Percentiles rank a stretch among this genome's conserved stretches.
Conservation (phyloP, 2,797 vertebrate genomes). For the Rhinella marina region DNA sequence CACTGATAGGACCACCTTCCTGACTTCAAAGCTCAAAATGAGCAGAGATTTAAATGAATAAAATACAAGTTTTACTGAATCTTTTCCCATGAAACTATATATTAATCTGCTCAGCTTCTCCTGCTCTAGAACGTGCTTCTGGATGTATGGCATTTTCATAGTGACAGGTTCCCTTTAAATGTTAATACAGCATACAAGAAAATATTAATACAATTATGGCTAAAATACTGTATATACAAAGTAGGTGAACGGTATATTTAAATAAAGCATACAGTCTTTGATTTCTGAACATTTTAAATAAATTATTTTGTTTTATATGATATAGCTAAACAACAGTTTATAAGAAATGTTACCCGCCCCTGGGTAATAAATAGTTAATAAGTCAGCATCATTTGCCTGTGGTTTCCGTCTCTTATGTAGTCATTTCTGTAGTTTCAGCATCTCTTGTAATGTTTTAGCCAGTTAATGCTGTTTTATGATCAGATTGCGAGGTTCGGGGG, state of each 20-base stretch:
- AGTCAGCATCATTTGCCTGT: constrained; percentile 6
- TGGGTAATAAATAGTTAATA: constrained; percentile 6
- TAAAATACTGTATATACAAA: background rate
- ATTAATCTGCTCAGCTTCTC: too few species aligned
- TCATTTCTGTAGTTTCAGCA: constrained; percentile 25
- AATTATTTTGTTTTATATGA: background rate
- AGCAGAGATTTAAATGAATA: too few species aligned
- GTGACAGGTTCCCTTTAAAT: background rate
- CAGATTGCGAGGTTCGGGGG: constrained; percentile 10
- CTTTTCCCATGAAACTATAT: too few species aligned
- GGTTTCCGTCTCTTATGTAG: constrained; percentile 15
- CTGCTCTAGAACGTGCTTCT: too few species aligned
- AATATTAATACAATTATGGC: background rate
- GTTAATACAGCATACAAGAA: background rate
- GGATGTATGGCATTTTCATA: too few species aligned
- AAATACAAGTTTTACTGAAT: too few species aligned
- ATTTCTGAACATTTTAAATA: constrained; percentile 9
- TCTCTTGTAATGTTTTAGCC: constrained; percentile 25
- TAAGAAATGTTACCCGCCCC: background rate
- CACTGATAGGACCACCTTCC: too few species aligned
- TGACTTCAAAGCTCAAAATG: too few species aligned
- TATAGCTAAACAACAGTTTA: background rate
- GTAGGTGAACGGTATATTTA: background rate
- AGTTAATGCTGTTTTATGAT: constrained; percentile 30
- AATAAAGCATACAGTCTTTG: background rate